These are phyloP conservation scores for Drosophila nigricruria DNA, from an alignment of 2,888 invertebrate species.

Conservation along the genomic window DNA sequence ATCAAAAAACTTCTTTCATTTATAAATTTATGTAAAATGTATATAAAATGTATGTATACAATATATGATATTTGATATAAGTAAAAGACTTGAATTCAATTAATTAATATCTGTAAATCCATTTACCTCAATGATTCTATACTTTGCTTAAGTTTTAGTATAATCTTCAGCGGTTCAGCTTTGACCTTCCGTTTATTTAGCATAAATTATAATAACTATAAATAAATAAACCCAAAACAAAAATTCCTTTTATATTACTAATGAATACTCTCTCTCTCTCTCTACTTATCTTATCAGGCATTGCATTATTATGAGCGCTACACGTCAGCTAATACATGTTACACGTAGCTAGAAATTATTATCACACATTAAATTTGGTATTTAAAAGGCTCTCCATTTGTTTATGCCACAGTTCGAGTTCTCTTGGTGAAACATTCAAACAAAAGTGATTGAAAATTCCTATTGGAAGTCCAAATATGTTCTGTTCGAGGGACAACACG, in stretches of 20 bases:
- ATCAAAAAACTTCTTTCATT: no score
- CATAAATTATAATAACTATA: not conserved
- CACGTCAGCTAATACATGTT: not conserved
- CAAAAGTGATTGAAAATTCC: not conserved
- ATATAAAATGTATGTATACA: no score
- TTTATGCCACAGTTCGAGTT: slow-evolving; percentile 10
- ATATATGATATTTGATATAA: no score
- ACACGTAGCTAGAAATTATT: not conserved
- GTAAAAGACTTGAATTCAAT: no score
- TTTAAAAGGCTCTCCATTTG: slow-evolving; percentile 9
- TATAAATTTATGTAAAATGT: no score
- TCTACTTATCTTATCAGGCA: not conserved
- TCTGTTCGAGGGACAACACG: not conserved
- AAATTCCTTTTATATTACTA: not conserved
- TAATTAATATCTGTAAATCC: no score
- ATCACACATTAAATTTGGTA: slow-evolving; percentile 20
- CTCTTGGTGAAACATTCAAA: slow-evolving; percentile 3
- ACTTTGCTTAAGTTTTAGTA: no score
- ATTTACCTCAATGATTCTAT: no score
- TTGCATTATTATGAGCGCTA: not conserved
- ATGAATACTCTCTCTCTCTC: not conserved
- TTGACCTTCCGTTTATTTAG: no score
- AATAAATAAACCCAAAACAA: not conserved
- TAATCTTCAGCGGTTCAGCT: no score
- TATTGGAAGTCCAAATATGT: slow-evolving; percentile 1